A percentile compares a stretch with the other conserved stretches of the same genome.
Evolutionary conservation across 1,140 invertebrate genomes (phyloP).

Genomic region (Acromyrmex echinatior): DNA sequence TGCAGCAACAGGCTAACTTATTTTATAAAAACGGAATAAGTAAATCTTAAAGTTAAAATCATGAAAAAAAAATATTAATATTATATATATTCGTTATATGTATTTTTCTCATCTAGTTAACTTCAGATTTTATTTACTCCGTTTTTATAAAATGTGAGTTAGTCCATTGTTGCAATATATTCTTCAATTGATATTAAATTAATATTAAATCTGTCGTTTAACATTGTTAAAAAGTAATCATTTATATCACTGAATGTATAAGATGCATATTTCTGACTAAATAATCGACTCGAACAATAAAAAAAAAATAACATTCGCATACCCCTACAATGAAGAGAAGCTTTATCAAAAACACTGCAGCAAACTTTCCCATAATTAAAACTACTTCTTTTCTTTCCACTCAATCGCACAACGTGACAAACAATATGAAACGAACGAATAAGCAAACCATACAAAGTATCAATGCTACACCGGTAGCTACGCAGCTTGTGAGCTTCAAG

Average conservation of each 20-base stretch:
- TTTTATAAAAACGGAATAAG: no score
- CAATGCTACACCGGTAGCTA: neutral
- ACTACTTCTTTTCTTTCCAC: neutral
- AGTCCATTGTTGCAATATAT: no score
- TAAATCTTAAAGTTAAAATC: no score
- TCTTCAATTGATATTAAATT: no score
- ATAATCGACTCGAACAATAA: neutral
- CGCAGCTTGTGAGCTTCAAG: neutral
- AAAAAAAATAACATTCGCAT: neutral
- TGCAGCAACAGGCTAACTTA: no score
- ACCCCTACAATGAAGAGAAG: neutral
- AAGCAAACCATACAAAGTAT: neutral
- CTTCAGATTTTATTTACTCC: no score
- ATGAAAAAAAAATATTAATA: no score
- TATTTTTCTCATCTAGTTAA: no score
- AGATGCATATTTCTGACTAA: neutral
- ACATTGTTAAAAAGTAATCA: no score
- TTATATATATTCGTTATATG: no score
- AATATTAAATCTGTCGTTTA: no score
- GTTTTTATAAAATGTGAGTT: no score
- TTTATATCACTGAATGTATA: neutral
- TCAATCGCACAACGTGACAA: neutral
- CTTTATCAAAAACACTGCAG: neutral
- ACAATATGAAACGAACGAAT: neutral
- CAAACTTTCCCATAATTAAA: slow-evolving; percentile 15